Conservation (phyloP, 2,113 vertebrate genomes). For the Hirundichthys speculiger region DNA sequence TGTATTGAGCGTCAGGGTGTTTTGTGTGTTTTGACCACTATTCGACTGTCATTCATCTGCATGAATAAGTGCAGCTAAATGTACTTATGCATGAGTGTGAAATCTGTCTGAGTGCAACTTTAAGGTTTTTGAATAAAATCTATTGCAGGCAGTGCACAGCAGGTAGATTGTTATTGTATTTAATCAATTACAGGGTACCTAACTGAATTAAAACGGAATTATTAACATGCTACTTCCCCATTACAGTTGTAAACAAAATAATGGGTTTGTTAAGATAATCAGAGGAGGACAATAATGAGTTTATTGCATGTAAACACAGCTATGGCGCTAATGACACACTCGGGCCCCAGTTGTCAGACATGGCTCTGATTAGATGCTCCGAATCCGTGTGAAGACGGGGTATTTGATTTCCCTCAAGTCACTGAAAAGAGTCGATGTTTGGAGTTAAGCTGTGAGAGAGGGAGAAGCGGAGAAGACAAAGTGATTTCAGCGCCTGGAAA, state of each 20-base stretch:
- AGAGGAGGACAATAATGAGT: slow-evolving; percentile 56
- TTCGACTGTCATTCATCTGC: background rate
- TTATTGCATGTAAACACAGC: slow-evolving; percentile 61
- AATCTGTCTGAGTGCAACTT: background rate
- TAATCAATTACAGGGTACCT: slow-evolving; percentile 46
- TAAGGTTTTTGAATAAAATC: background rate
- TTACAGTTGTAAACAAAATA: slow-evolving; percentile 54
- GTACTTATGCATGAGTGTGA: background rate
- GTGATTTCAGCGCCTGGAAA: slow-evolving; percentile 33
- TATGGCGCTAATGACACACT: slow-evolving; percentile 52
- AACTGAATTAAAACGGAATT: slow-evolving; percentile 45
- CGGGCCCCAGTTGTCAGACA: slow-evolving; percentile 38
- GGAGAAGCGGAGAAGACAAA: slow-evolving; percentile 17
- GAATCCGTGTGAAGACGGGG: slow-evolving; percentile 36
- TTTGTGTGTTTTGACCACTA: too few species aligned
- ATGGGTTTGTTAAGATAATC: slow-evolving; percentile 60
- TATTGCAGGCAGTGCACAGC: background rate
- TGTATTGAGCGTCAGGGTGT: too few species aligned
- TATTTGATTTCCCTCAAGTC: slow-evolving; percentile 52
- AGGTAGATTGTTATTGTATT: slow-evolving; percentile 29
- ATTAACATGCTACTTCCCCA: slow-evolving; percentile 39
- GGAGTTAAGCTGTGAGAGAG: slow-evolving; percentile 14
- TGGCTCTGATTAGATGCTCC: slow-evolving; percentile 55
- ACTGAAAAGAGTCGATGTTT: slow-evolving; percentile 26
- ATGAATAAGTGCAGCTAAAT: background rate